Base-by-base conservation (phyloP, 2,888 invertebrate genomes). In the Aspidiotus rigidus region DNA sequence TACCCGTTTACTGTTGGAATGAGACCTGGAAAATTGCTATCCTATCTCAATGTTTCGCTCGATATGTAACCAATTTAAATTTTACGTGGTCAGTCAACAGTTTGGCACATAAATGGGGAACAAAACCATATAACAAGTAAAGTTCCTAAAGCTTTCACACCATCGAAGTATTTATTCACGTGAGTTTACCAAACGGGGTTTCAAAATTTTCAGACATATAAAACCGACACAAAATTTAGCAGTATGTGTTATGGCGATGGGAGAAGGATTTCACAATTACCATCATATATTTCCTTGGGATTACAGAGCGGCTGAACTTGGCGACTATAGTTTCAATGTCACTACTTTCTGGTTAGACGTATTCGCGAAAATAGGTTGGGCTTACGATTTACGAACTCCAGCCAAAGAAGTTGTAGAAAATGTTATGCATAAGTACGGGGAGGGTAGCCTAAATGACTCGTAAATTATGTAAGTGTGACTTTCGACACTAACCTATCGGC, bases 241-340 rank as follows among this genome's bases (percentile, higher is more conserved):
- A 0, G 92, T 93, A 0, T 85, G 90, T 0, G 75, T 88, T 0
- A 75, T 86, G 28, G 85, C 90, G 0, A 81, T 89, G 79, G 92
- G 92, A 0, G 92, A 92, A 78, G 94, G 94, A 7, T 95, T 91
- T 89, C 94, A 94, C 80, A 94, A 94, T 79, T 94, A 91, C 78
- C 94, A 94, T 77, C 94, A 94, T 79, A 87, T 88, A 0, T 94
- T 94, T 79, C 93, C 93, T 0, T 91, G 90, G 87, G 94, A 94
- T 78, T 94, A 94, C 82, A 89, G 90, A 76, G 89, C 93, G 40
- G 87, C 91, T 7, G 94, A 95, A 77, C 80, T 90, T n/a, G 90
- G 90, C 13, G 75, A 78, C 49, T 79, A 79, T 72, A 74, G 74
- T 39, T 73, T 78, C 61, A 85, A 85, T 74, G 62, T 79, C 0